Evolutionary conservation across 2,888 invertebrate species (phyloP).

Genomic region (Aphidius colemani): DNA sequence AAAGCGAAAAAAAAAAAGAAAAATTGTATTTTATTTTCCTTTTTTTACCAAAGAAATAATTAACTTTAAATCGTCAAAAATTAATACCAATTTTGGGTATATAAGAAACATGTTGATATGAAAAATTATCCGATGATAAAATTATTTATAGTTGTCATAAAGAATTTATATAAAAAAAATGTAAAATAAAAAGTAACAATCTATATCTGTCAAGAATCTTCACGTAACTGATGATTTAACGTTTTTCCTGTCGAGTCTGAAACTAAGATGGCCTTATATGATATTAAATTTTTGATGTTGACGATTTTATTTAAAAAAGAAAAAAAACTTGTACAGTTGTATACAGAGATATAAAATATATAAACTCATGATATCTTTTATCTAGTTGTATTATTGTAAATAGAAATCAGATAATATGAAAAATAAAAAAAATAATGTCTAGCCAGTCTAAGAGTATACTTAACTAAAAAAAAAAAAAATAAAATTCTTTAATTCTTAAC

Average conservation of each 20-base stretch:
- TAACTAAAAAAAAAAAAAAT: too few species aligned
- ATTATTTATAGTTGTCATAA: conserved; percentile 1
- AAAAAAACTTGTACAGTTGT: not conserved
- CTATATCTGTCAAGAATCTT: conserved; percentile 9
- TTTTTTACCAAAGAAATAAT: conserved; percentile 11
- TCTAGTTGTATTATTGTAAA: too few species aligned
- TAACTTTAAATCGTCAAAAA: not conserved
- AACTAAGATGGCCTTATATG: not conserved
- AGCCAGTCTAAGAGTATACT: too few species aligned
- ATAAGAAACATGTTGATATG: not conserved
- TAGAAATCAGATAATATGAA: too few species aligned
- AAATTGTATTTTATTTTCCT: not conserved
- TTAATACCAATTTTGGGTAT: too few species aligned
- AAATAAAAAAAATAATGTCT: too few species aligned
- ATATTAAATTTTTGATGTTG: conserved; percentile 2
- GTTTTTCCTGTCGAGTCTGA: not conserved
- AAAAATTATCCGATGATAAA: not conserved
- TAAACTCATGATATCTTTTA: too few species aligned
- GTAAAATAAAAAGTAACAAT: not conserved
- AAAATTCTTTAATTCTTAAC: too few species aligned
- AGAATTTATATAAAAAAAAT: conserved; percentile 4
- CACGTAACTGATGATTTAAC: conserved; percentile 10
- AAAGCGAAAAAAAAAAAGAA: too few species aligned
- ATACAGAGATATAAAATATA: not conserved
- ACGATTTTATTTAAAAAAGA: not conserved